Conservation (phyloP, 2,888 invertebrate genomes). For the Coleophora flavipennella region DNA sequence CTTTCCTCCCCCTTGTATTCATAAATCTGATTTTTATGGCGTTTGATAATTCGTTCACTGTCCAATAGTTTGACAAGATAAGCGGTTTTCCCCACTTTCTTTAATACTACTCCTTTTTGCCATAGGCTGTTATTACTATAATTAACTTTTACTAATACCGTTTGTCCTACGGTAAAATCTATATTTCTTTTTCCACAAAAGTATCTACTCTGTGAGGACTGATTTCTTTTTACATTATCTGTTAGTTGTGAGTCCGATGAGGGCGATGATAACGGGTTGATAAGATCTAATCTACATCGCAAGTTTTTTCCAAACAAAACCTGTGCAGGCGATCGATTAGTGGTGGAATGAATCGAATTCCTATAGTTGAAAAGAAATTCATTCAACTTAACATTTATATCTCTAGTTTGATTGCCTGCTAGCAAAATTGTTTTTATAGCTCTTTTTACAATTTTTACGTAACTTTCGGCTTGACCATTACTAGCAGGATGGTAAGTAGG, state of each 20-base stretch:
- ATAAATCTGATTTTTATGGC: neutral
- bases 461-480: constrained; percentile 17
- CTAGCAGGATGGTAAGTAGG: constrained; percentile 14
- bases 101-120: neutral
- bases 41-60: neutral
- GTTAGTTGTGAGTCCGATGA: neutral
- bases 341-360: constrained; percentile 1
- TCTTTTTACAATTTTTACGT: constrained; percentile 17
- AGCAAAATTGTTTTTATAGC: constrained; percentile 11
- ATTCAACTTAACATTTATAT: neutral
- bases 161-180: neutral
- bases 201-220: neutral
- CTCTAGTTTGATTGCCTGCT: neutral
- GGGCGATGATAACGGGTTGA: neutral
- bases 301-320: neutral
- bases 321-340: neutral
- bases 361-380: constrained; percentile 2
- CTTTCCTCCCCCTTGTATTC: neutral
- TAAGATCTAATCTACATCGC: constrained; percentile 1
- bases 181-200: neutral
- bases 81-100: neutral
- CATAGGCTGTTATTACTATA: neutral
- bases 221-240: neutral
- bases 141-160: neutral
- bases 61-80: neutral